Base-by-base conservation (phyloP, 2,113 vertebrate genomes). In the Poeciliopsis prolifica region DNA sequence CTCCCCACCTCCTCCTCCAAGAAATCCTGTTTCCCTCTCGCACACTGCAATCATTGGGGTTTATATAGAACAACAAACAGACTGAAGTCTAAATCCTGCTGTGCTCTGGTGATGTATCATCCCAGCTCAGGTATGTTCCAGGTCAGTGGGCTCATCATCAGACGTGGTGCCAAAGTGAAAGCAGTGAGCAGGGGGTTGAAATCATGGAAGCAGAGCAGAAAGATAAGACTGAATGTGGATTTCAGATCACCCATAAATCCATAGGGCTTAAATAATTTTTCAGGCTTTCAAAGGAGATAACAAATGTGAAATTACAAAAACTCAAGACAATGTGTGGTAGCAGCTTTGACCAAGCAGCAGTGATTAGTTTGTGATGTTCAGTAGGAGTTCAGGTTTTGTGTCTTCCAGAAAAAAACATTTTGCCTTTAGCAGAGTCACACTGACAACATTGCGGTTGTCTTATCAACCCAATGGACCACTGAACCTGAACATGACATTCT, bases 131-230 rank as follows among this genome's bases (percentile, higher is more conserved):
- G 68, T 77, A 19, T 68, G 65, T 67, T 77, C 10, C 61, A 74
- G 70, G 77, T 82, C 79, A 82, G 71, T 30, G 68, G 72, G 5
- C 61, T 77, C 68, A 79, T 77, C 68, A 79, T 85, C 79, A 58
- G 68, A 65, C 60, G 58, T 51, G 28, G 51, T 76, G 61, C 81
- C 68, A 68, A 78, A 73, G 71, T 80, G 62, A 77, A 73, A 61
- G 44, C 29, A 42, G n/a, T 58, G 9, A 54, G 29, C 33, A 67
- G 26, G 61, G 31, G 48, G 48, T 54, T 54, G 58, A 72, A 26
- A 33, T 58, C 68, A 68, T 60, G 24, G 61, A 74, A 17, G 30
- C 40, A 30, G 48, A 74, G 29, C 54, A 66, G 29, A 19, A 31
- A 22, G 10, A n/a, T 28, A 48, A 14, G 40, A 65, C 64, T 51